Base-by-base conservation (phyloP, 2,113 vertebrate species). In the Gadus macrocephalus region DNA sequence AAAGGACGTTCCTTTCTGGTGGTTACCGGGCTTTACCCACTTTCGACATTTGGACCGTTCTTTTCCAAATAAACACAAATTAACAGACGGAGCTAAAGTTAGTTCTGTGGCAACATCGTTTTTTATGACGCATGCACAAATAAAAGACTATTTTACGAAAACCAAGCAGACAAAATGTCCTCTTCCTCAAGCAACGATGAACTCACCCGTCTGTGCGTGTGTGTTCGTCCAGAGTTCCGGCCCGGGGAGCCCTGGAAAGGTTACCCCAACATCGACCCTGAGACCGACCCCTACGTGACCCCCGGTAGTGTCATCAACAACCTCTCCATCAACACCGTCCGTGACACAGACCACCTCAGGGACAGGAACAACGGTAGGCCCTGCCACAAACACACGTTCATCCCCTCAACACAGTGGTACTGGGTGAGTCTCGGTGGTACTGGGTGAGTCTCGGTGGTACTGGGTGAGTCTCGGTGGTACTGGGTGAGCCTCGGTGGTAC, bases 231-330 rank as follows among this genome's bases (percentile, higher is more conserved):
- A 99, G 97, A 99, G 90, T 99, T 99, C 91, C 96, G 97, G 77
- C 97, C 97, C 88, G 97, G 97, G 87, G 97, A 99, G 91, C 97
- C 97, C 78, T 99, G 97, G 97, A 97, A 96, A 96, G 97, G 96
- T 93, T 98, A 98, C 90, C 97, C 96, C 87, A 98, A 98, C 95
- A 98, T 99, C 82, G 97, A 99, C 94, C 97, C 97, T 76, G 96
- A 99, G 91, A 99, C 95, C 90, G 97, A 99, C 95, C 97, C 97
- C 86, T 98, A 94, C 82, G 94, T 99, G 93, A 99, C 97, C 94
- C 97, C 97, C 86, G 97, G 97, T 89, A 99, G 97, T 95, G 97
- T 99, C 94, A 95, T 98, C 85, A 98, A 98, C 93, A 98, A 94
- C 94, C 94, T 98, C 73, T 98, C 97, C 89, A 94, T 99, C 92